Evolutionary conservation across 2,797 vertebrate species (phyloP), one percentile per base, ranked within the genome.

Genomic region (Pelochelys cantorii): DNA sequence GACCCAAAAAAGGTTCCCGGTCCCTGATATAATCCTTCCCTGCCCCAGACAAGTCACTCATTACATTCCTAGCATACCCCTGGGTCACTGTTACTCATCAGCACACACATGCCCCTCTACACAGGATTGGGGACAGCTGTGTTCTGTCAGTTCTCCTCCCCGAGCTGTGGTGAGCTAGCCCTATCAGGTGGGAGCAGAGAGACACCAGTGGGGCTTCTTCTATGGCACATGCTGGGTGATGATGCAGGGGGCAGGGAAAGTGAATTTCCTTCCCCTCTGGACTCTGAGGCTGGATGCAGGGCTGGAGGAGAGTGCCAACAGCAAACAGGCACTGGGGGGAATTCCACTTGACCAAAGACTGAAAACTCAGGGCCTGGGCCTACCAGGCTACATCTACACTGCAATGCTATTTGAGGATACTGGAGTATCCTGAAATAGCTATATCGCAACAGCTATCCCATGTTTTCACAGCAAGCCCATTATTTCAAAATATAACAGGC

Each of bases 221-320:
- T 68, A n/a, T 9, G n/a, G 65, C 65, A n/a, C 75, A 53, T 25
- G 15, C 27, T 78, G 48, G 25, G 13, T 15, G 25, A 18, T 5
- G 48, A 78, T 31, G 11, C 0, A 74, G 37, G 14, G 2, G 1
- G n/a, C n/a, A 15, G 53, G 81, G 13, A n/a, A n/a, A 54, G 25
- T 42, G 31, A 71, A 37, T 34, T 18, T 34, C 20, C 65, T 34
- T 68, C 65, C n/a, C n/a, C 65, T 54, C n/a, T 68, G 18, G 65
- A 34, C 65, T 68, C 65, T 68, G 65, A n/a, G 15, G 9, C n/a
- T 68, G 8, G n/a, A 20, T 68, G 65, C 68, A 37, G 34, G 68
- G 68, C n/a, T 71, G 68, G 34, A 9, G 18, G 5, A 34, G 15
- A 34, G 17, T 34, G n/a, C 10, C 5, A 8, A n/a, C 65, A 34